Evolutionary conservation across 2,113 vertebrate genomes (phyloP).

Genomic region (Uropsilus gracilis): DNA sequence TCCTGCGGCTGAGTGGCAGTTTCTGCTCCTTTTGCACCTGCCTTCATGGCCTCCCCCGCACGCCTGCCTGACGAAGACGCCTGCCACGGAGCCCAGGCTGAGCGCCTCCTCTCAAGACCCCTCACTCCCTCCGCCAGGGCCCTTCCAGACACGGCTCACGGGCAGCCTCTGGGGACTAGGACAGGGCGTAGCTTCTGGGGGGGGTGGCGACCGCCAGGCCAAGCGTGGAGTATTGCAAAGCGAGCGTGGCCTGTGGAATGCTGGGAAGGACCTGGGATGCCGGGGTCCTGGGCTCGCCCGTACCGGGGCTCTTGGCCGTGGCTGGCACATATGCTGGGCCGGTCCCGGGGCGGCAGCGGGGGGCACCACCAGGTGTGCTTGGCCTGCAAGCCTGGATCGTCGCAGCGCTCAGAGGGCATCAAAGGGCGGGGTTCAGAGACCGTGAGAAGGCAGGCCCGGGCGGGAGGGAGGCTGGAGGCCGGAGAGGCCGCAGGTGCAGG

Average conservation of each 20-base stretch:
- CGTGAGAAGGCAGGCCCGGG: neutral
- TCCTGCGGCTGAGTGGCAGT: accelerated
- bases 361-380: neutral
- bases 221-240: neutral
- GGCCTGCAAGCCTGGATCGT: too few species aligned
- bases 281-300: neutral
- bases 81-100: neutral
- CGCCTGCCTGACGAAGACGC: neutral
- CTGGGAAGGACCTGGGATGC: neutral
- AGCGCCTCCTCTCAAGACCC: neutral
- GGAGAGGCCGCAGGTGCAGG: too few species aligned
- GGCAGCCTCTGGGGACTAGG: neutral
- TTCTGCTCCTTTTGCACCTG: neutral
- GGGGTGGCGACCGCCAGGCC: neutral
- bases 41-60: neutral
- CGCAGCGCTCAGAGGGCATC: neutral
- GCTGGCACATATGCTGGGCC: neutral
- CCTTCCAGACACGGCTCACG: neutral
- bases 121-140: neutral
- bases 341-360: neutral
- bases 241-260: neutral
- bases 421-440: neutral
- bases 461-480: neutral
- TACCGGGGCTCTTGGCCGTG: neutral
- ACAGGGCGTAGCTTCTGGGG: neutral